Conservation (phyloP, 2,797 vertebrate species). For the Sphenopsis melanotis region DNA sequence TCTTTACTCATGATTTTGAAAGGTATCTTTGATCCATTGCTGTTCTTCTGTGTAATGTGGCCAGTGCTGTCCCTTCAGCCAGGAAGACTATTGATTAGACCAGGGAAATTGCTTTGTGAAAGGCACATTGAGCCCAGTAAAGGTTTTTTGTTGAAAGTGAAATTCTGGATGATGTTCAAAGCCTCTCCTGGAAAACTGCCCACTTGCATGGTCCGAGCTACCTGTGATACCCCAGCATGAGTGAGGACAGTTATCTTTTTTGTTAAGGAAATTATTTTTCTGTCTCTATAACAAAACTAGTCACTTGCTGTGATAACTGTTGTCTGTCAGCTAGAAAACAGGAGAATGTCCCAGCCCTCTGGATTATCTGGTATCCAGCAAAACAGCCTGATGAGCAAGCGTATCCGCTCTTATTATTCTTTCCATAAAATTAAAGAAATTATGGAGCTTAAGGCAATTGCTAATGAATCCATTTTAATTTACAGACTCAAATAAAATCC, state of each 20-base stretch:
- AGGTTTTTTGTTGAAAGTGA: conserved; percentile 5
- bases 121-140: neutral
- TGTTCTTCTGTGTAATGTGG: neutral
- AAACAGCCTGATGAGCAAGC: neutral
- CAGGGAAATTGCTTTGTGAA: conserved; percentile 1
- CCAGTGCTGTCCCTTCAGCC: neutral
- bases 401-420: conserved; percentile 38
- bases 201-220: neutral
- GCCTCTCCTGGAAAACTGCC: neutral
- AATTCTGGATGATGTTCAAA: conserved; percentile 26
- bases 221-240: neutral
- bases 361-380: conserved; percentile 11
- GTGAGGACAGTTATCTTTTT: neutral
- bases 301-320: neutral
- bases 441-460: conserved; percentile 37
- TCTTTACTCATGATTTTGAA: neutral
- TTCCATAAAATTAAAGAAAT: conserved; percentile 39
- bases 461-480: conserved; percentile 69
- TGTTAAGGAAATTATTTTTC: neutral
- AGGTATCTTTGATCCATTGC: neutral
- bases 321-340: neutral
- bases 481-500: conserved; percentile 59
- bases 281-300: neutral
- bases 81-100: neutral
- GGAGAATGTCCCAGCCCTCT: neutral